Conservation (phyloP, 2,797 vertebrate genomes). For the Gymnocypris eckloni region DNA sequence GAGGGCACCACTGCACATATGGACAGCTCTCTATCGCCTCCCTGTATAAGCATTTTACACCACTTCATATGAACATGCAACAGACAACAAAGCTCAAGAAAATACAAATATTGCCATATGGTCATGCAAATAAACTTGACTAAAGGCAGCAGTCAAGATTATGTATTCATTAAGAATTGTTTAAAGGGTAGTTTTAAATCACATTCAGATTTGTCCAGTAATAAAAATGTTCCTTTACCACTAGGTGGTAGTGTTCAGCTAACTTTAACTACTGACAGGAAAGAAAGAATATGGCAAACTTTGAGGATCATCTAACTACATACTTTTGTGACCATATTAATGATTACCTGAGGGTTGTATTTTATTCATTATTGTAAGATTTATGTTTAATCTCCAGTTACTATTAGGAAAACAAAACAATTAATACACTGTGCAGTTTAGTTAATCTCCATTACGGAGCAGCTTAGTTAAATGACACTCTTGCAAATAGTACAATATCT, state of each 20-base stretch:
- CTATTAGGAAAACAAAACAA: background rate
- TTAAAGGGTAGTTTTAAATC: background rate
- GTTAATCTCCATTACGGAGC: background rate
- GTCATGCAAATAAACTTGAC: background rate
- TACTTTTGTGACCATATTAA: background rate
- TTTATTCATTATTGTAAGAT: background rate
- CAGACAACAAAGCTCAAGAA: background rate
- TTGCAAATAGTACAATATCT: background rate
- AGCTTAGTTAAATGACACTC: background rate
- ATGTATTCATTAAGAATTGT: background rate
- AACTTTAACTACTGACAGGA: background rate
- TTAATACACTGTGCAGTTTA: background rate
- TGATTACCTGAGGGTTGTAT: constrained; percentile 66
- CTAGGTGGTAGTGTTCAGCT: background rate
- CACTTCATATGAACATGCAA: background rate
- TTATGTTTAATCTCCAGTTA: background rate
- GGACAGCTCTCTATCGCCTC: constrained; percentile 11
- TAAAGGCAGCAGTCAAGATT: background rate
- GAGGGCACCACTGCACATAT: background rate
- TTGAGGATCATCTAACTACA: background rate
- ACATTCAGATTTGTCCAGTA: background rate
- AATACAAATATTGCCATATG: background rate
- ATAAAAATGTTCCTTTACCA: background rate
- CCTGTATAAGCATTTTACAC: background rate
- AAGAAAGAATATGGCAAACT: background rate